phyloP scores from a whole-genome alignment of 2,888 invertebrate genomes.

The Andricus curvator region DNA sequence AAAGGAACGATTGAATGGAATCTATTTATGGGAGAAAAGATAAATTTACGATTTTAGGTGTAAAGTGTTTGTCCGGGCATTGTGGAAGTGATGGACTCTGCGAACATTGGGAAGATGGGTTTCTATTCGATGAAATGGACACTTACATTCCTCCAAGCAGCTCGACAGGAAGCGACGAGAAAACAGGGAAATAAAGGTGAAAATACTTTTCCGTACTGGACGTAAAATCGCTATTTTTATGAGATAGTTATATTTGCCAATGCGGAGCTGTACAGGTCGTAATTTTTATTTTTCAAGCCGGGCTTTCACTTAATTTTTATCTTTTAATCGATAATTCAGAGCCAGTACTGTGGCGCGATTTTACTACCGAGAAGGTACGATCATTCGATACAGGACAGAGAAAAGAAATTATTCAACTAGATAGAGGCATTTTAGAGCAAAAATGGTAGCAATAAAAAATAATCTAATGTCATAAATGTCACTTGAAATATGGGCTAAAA shows the following conservation, averaged over 20 bases:
- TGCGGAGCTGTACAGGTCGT: slow-evolving; percentile 13
- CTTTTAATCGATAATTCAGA: slow-evolving; percentile 5
- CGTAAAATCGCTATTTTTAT: slow-evolving; percentile 50
- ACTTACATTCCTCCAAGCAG: slow-evolving; percentile 39
- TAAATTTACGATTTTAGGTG: slow-evolving; percentile 7
- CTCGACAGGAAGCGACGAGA: slow-evolving; percentile 36
- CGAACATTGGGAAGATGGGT: slow-evolving; percentile 21
- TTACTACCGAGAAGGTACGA: background rate
- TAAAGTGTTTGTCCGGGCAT: slow-evolving; percentile 5
- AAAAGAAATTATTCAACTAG: background rate
- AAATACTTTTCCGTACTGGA: slow-evolving; percentile 45
- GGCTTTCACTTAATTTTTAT: slow-evolving; percentile 33
- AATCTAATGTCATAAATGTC: background rate
- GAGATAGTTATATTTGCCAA: slow-evolving; percentile 46
- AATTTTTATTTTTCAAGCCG: slow-evolving; percentile 17
- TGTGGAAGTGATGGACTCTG: slow-evolving; percentile 29
- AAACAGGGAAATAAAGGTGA: slow-evolving; percentile 46
- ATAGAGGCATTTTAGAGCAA: background rate
- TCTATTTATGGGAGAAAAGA: background rate
- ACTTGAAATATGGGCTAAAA: background rate
- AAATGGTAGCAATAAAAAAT: background rate
- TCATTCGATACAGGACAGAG: background rate
- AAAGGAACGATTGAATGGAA: background rate
- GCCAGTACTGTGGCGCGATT: background rate
- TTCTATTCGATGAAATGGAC: slow-evolving; percentile 40